Conservation (phyloP, 2,113 vertebrate species). For the Heloderma charlesbogerti region DNA sequence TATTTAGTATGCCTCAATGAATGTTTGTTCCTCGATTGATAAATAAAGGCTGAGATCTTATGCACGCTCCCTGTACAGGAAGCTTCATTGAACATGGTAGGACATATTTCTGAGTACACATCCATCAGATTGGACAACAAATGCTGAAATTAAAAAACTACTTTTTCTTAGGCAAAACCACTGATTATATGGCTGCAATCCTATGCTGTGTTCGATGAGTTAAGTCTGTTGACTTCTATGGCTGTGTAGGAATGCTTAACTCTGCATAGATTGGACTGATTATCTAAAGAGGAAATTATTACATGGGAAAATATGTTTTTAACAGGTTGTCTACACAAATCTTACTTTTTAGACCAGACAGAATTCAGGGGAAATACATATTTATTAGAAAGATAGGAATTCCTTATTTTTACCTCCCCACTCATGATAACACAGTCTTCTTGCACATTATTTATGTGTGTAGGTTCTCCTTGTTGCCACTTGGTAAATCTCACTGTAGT, state of each 20-base stretch:
- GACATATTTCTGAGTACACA: neutral
- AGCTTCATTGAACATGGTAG: neutral
- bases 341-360: neutral
- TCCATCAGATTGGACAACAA: too few relatives aligned
- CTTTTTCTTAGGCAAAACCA: neutral
- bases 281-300: neutral
- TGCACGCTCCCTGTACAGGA: neutral
- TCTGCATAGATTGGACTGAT: neutral
- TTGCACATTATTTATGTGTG: conserved; percentile 81
- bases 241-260: neutral
- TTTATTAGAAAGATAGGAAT: neutral
- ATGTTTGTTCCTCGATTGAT: neutral
- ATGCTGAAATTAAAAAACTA: neutral
- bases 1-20: neutral
- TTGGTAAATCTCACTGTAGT: conserved; percentile 90
- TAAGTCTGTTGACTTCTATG: neutral
- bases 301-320: neutral
- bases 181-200: neutral
- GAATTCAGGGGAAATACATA: neutral
- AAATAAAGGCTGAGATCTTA: neutral
- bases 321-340: too few relatives aligned
- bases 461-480: conserved; percentile 87
- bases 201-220: neutral
- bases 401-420: conserved; percentile 81
- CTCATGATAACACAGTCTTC: conserved; percentile 91